These are phyloP conservation scores for Nasonia vitripennis DNA, from an alignment of 1,140 invertebrate genomes.

Conservation along the genomic window DNA sequence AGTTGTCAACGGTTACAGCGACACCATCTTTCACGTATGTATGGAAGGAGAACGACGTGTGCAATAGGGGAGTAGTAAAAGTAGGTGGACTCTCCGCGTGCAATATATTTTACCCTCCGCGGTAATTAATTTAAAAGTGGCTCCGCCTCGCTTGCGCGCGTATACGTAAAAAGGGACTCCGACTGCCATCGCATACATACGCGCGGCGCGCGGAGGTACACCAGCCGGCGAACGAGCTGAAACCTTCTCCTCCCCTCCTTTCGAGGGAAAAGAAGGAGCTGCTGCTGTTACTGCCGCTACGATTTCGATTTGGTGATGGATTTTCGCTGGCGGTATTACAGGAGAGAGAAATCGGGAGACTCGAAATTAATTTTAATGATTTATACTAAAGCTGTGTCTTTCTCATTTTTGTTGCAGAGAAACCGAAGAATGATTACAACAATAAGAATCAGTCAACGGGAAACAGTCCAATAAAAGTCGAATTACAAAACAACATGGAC, in stretches of 20 bases:
- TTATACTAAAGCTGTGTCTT: conserved; percentile 1
- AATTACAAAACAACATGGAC: conserved; percentile 82
- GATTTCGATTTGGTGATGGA: conserved; percentile 18
- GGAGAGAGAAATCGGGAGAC: neutral
- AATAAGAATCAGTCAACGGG: conserved; percentile 90
- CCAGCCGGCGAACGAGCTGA: conserved; percentile 20
- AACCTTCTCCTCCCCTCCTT: neutral
- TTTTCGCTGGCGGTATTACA: neutral
- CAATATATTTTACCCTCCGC: conserved; percentile 38
- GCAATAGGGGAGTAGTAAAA: neutral
- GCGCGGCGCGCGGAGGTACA: neutral
- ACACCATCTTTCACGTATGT: neutral
- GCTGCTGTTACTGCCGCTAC: conserved; percentile 20
- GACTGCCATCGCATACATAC: neutral
- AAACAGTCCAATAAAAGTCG: conserved; percentile 85
- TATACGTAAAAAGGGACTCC: neutral
- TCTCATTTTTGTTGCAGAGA: conserved; percentile 78
- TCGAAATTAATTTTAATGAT: conserved; percentile 13
- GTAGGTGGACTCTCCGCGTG: conserved; percentile 20
- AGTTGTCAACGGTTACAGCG: neutral
- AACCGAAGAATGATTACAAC: conserved; percentile 91
- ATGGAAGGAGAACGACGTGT: neutral
- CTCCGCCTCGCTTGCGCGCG: neutral
- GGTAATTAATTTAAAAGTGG: conserved; percentile 48
- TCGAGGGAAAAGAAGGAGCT: conserved; percentile 16